Evolutionary conservation across 1,140 invertebrate species (phyloP).

Genomic region (Triops longicaudatus): DNA sequence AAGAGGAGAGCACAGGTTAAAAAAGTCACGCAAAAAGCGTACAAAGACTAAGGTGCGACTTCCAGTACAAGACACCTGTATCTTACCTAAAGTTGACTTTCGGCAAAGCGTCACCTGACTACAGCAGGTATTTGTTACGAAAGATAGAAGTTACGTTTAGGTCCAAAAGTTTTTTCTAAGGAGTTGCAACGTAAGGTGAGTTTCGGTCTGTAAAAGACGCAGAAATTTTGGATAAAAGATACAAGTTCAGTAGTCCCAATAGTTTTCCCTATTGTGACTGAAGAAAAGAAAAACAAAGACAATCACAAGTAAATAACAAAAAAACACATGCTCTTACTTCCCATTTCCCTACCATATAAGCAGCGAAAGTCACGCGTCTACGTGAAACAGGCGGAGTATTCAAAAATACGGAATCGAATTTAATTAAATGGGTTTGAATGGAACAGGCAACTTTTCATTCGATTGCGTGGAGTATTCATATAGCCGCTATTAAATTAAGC

Average conservation of each 20-base stretch:
- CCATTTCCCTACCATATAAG: neutral
- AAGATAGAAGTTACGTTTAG: neutral
- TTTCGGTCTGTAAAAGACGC: neutral
- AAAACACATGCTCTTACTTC: neutral
- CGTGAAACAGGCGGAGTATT: too few relatives aligned
- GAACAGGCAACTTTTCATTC: too few relatives aligned
- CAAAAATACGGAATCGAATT: too few relatives aligned
- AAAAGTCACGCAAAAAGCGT: neutral
- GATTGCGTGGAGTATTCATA: too few relatives aligned
- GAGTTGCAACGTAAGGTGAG: neutral
- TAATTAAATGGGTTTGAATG: too few relatives aligned
- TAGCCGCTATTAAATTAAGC: too few relatives aligned
- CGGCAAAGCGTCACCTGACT: neutral
- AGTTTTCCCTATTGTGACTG: conserved; percentile 35
- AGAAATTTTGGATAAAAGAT: neutral
- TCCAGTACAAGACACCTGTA: neutral
- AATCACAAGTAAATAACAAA: neutral
- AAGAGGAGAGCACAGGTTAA: neutral
- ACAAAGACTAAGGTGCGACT: too few relatives aligned
- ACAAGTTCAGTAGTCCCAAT: conserved; percentile 33
- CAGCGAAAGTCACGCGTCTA: neutral
- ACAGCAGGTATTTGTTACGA: neutral
- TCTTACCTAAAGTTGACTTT: conserved; percentile 20
- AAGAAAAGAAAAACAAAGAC: conserved; percentile 29
- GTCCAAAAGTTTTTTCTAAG: neutral